Evolutionary conservation across 2,888 invertebrate genomes (phyloP).

Genomic region (Pollenia angustigena): DNA sequence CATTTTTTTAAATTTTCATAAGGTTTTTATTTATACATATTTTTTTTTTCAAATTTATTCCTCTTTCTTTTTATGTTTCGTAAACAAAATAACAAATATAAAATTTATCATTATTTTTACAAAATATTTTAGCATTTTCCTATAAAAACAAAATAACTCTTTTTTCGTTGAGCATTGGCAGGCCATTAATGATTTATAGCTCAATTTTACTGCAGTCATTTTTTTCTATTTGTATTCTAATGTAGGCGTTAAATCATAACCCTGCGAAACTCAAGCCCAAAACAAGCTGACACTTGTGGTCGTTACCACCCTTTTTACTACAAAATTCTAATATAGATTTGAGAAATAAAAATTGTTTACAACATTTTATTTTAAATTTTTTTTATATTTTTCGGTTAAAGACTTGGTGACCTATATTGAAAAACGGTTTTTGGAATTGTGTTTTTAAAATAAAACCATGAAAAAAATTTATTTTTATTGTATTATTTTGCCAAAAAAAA

Average conservation of each 20-base stretch:
- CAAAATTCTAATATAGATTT: slow-evolving; percentile 39
- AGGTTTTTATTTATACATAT: neutral
- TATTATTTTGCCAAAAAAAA: slow-evolving; percentile 31
- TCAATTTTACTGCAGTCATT: slow-evolving; percentile 71
- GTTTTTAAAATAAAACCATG: slow-evolving; percentile 48
- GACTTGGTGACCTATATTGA: slow-evolving; percentile 62
- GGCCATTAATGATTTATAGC: slow-evolving; percentile 70
- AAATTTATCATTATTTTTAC: slow-evolving; percentile 49
- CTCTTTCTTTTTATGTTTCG: neutral
- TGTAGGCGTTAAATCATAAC: slow-evolving; percentile 65
- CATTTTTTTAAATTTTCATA: too few species aligned
- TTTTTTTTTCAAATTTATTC: neutral
- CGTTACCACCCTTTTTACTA: slow-evolving; percentile 11
- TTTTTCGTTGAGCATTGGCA: slow-evolving; percentile 52
- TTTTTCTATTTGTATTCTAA: slow-evolving; percentile 44
- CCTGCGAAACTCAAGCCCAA: neutral
- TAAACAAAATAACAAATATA: neutral
- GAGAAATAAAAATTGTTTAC: neutral
- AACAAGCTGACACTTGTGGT: slow-evolving; percentile 3
- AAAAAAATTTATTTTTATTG: slow-evolving; percentile 34
- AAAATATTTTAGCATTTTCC: neutral
- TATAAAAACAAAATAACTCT: slow-evolving; percentile 21
- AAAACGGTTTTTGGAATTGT: neutral
- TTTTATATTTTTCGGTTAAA: slow-evolving; percentile 29
- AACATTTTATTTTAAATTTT: slow-evolving; percentile 20